These are phyloP conservation scores for Drosophila kambysellisi DNA, from an alignment of 2,888 invertebrate species.

Conservation along the genomic window DNA sequence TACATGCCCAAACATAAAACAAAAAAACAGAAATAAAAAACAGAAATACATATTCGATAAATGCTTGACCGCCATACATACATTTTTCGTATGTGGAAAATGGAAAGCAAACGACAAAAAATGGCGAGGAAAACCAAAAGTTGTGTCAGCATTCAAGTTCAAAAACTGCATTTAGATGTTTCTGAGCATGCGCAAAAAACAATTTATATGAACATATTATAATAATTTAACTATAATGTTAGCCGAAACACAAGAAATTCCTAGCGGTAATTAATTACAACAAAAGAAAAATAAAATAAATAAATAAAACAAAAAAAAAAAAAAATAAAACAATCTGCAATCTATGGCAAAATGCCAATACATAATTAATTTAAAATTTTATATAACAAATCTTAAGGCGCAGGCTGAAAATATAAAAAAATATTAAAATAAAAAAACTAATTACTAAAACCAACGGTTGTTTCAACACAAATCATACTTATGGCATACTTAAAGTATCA, in stretches of 20 bases:
- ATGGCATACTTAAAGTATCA: conserved; percentile 39
- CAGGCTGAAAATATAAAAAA: conserved; percentile 12
- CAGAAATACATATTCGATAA: conserved; percentile 31
- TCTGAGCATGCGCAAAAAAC: conserved; percentile 80
- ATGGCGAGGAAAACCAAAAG: conserved; percentile 31
- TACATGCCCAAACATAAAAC: conserved; percentile 21
- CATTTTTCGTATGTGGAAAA: conserved; percentile 25
- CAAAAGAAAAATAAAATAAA: conserved; percentile 26
- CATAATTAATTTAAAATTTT: conserved; percentile 38
- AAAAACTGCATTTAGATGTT: conserved; percentile 81
- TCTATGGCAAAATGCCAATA: conserved; percentile 27
- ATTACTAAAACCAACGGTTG: conserved; percentile 44
- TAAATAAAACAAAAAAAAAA: conserved; percentile 1
- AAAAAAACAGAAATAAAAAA: conserved; percentile 23
- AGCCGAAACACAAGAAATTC: conserved; percentile 44
- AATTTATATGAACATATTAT: conserved; percentile 67
- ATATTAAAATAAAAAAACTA: neutral
- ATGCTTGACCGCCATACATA: conserved; percentile 33
- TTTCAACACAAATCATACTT: conserved; percentile 41
- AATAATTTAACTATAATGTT: conserved; percentile 51
- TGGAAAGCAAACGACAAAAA: conserved; percentile 14
- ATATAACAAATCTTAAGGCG: conserved; percentile 33
- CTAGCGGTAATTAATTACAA: conserved; percentile 40
- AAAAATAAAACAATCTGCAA: conserved; percentile 53
- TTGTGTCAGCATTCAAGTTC: conserved; percentile 69